Evolutionary conservation across 30 jellyfish, hydroid and myxozoan genomes (phyloP), one percentile per base, ranked within the genome.

Genomic region (Pelagia noctiluca): DNA sequence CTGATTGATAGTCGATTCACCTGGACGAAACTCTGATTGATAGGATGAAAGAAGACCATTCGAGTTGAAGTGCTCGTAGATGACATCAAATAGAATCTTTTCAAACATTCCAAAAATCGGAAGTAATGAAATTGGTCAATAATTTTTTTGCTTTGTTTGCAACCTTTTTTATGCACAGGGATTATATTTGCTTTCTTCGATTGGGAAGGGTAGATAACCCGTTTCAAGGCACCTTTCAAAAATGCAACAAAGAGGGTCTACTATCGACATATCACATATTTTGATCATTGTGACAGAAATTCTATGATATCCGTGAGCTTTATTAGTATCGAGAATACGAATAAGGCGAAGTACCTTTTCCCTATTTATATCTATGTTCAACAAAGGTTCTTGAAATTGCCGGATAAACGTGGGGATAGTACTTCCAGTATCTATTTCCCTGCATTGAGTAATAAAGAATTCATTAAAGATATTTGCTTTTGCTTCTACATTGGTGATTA

Each of bases 111-210:
- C 13, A 46, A 50, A 79, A 69, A 32, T 67, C 89, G 52, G 21
- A 50, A 8, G 47, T 75, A 47, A 73, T 75, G 52, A 75, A 75
- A 47, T 47, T 48, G 80, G 89, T 50, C 80, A 79, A 61, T 77
- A 57, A 54, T 60, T 25, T 63, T 36, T 33, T 77, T 77, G 70
- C 35, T 77, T 57, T 77, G 80, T 77, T 33, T 78, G n/a, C n/a
- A n/a, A n/a, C n/a, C n/a, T n/a, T n/a, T n/a, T n/a, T n/a, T n/a
- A n/a, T n/a, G n/a, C n/a, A n/a, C n/a, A n/a, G n/a, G n/a, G n/a
- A n/a, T n/a, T n/a, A n/a, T n/a, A n/a, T n/a, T n/a, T n/a, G n/a
- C 69, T 60, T 54, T 77, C 70, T 77, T 77, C 89, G 80, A 54
- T 28, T 57, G 78, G 31, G 80, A 54, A 63, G 79, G 86, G 78